Percentiles rank a stretch among this genome's conserved stretches.
phyloP scores from a whole-genome alignment of 2,113 vertebrate genomes.

The Lates calcarifer region DNA sequence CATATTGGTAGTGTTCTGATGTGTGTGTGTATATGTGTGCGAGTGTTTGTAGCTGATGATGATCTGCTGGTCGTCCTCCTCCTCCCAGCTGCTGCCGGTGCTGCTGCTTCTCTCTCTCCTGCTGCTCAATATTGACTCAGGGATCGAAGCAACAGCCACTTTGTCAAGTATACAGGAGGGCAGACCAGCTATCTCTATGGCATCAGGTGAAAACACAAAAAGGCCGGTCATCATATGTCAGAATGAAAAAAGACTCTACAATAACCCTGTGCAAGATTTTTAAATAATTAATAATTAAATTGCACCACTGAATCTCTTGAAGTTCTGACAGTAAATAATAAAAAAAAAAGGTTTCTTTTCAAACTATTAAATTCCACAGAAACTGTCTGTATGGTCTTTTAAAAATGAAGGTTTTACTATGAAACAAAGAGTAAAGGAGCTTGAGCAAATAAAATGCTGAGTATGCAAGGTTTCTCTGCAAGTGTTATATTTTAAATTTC shows the following conservation, averaged over 20 bases:
- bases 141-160: constrained; percentile 79
- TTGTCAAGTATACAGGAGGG: constrained; percentile 57
- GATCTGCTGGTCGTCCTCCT: constrained; percentile 37
- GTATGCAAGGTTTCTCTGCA: neutral
- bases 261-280: neutral
- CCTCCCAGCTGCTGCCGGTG: constrained; percentile 64
- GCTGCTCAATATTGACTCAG: constrained; percentile 84
- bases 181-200: constrained; percentile 64
- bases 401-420: too few species aligned
- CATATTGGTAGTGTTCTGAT: neutral
- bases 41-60: constrained; percentile 24
- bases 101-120: constrained; percentile 57
- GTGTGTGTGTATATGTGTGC: constrained; percentile 1
- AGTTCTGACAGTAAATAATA: too few species aligned
- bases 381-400: too few species aligned
- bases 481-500: neutral
- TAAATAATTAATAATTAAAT: neutral
- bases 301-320: neutral
- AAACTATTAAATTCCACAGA: too few species aligned
- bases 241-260: neutral
- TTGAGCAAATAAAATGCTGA: neutral
- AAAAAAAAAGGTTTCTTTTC: too few species aligned
- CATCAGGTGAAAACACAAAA: constrained; percentile 65
- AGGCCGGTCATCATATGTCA: constrained; percentile 10
- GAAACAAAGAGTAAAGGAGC: too few species aligned